A percentile compares a stretch with the other conserved stretches of the same genome.
These are phyloP conservation scores for Drosophila repleta DNA, from an alignment of 1,140 invertebrate genomes.

Conservation along the genomic window DNA sequence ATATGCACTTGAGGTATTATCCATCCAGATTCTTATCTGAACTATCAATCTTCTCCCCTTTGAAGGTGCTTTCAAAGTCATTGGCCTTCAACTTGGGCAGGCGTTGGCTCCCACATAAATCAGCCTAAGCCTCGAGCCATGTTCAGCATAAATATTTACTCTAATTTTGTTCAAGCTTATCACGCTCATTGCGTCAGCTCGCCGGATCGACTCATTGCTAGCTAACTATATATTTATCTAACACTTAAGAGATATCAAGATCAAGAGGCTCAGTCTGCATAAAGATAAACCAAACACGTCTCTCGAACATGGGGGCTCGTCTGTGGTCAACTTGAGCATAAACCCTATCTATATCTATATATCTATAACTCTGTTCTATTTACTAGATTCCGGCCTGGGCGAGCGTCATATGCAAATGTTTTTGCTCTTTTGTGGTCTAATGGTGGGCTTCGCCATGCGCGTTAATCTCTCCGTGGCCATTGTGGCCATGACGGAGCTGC, in stretches of 20 bases:
- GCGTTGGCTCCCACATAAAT: not conserved
- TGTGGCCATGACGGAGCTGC: slow-evolving; percentile 77
- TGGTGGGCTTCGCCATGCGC: slow-evolving; percentile 86
- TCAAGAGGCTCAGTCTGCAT: too few species aligned
- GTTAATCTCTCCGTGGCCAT: slow-evolving; percentile 89
- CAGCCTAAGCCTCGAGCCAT: not conserved
- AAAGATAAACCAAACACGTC: too few species aligned
- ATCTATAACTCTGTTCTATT: too few species aligned
- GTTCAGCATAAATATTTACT: slow-evolving; percentile 23
- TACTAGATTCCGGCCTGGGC: slow-evolving; percentile 84
- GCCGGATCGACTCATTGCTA: not conserved
- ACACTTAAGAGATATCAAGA: too few species aligned
- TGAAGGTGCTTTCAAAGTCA: slow-evolving; percentile 15
- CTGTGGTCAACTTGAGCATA: too few species aligned
- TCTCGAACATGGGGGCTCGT: too few species aligned
- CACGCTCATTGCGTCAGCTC: not conserved
- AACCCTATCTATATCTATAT: too few species aligned
- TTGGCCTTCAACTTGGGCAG: slow-evolving; percentile 8
- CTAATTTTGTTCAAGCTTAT: slow-evolving; percentile 8
- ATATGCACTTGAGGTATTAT: too few species aligned
- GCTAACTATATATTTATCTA: not conserved
- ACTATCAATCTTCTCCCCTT: not conserved
- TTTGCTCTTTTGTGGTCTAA: slow-evolving; percentile 86
- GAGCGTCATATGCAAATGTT: slow-evolving; percentile 87
- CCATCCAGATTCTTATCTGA: too few species aligned